Percentiles rank a stretch among this genome's conserved stretches.
phyloP scores from a whole-genome alignment of 2,888 invertebrate genomes.

The Tanypteryx hageni region DNA sequence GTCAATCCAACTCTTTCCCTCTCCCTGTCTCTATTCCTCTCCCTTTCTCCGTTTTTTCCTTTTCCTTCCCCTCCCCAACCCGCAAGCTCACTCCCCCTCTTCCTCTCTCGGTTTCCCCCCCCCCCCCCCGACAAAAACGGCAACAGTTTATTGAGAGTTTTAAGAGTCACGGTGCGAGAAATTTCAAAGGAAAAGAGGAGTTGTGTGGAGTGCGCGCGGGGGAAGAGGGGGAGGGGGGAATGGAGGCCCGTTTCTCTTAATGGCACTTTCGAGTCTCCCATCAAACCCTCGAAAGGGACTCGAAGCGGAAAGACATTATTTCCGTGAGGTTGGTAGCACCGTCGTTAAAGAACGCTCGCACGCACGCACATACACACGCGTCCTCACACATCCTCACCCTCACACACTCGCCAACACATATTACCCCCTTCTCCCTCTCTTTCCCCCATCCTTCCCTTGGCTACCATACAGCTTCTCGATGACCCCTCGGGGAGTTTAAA shows the following conservation, averaged over 20 bases:
- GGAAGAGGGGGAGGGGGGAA: too few relatives aligned
- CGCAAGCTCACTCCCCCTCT: not conserved
- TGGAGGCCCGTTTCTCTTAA: constrained; percentile 1
- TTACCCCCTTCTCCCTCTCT: too few relatives aligned
- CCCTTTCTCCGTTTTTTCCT: not conserved
- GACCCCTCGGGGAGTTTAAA: not conserved
- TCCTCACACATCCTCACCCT: too few relatives aligned
- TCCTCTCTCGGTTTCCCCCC: not conserved
- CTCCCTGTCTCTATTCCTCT: too few relatives aligned
- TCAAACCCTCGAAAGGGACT: not conserved
- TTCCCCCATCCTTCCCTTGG: not conserved
- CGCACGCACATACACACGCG: not conserved
- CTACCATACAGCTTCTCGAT: not conserved
- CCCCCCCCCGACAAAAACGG: not conserved
- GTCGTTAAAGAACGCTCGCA: not conserved
- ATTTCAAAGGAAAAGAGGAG: not conserved
- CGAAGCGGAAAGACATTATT: not conserved
- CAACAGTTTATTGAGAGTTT: constrained; percentile 17
- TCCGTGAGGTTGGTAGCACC: not conserved
- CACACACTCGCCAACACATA: too few relatives aligned
- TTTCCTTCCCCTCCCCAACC: too few relatives aligned
- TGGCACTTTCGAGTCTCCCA: not conserved
- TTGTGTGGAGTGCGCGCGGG: too few relatives aligned
- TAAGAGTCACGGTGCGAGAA: constrained; percentile 4
- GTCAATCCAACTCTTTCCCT: too few relatives aligned